Conservation (phyloP, 37 sponge, comb jelly and placozoan genomes). For the Geodia barretti region DNA sequence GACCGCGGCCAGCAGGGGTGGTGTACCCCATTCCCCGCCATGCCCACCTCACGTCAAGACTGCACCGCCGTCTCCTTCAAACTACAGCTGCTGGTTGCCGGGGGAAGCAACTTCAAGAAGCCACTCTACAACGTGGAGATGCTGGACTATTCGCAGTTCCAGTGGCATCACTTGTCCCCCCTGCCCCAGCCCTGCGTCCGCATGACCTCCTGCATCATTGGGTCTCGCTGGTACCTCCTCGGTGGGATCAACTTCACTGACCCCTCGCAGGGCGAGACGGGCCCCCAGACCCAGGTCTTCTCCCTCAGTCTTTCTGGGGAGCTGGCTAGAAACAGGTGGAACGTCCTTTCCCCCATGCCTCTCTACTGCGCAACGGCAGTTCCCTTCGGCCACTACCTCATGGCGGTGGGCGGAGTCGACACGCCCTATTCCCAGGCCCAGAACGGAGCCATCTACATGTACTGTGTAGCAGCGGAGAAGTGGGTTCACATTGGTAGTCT, state of each 20-base stretch:
- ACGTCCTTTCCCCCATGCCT: conserved; percentile 15
- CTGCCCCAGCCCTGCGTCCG: conserved; percentile 42
- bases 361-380: conserved; percentile 46
- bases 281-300: conserved; percentile 25
- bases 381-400: conserved; percentile 38
- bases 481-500: conserved; percentile 44
- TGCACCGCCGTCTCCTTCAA: conserved; percentile 11
- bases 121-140: conserved; percentile 50
- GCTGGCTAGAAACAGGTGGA: conserved; percentile 36
- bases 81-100: conserved; percentile 48
- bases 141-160: conserved; percentile 30
- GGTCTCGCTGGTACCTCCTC: conserved; percentile 36
- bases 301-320: conserved; percentile 25
- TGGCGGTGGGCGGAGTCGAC: conserved; percentile 51
- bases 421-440: conserved; percentile 14
- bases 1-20: conserved; percentile 31
- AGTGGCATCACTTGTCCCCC: conserved; percentile 28
- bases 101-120: conserved; percentile 43
- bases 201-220: conserved; percentile 40
- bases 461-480: conserved; percentile 16
- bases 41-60: conserved; percentile 47
- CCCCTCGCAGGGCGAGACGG: conserved; percentile 29
- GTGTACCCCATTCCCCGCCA: conserved; percentile 33
- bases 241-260: conserved; percentile 53
- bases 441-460: conserved; percentile 29